phyloP scores from a whole-genome alignment of 2,113 vertebrate genomes.

The Ochotona princeps region DNA sequence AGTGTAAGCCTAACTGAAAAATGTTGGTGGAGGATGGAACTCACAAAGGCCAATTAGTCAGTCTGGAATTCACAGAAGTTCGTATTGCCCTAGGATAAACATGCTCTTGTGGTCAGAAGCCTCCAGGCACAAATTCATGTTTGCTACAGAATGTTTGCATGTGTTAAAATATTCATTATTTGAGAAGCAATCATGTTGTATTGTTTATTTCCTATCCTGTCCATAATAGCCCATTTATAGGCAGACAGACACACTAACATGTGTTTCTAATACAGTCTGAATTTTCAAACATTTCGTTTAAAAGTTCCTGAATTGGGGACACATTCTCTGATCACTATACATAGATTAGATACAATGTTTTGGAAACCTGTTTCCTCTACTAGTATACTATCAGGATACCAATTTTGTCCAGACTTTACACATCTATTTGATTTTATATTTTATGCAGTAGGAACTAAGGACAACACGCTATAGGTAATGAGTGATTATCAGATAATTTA shows the following conservation, averaged over 20 bases:
- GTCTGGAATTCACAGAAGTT: not conserved
- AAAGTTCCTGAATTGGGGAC: not conserved
- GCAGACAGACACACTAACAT: not conserved
- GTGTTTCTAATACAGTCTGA: not conserved
- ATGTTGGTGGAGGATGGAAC: not conserved
- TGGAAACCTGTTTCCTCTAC: not conserved
- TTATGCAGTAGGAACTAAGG: not conserved
- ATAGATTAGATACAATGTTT: not conserved
- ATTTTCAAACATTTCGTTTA: not conserved
- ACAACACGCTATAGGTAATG: not conserved
- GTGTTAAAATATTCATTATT: not conserved
- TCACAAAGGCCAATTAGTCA: conserved; percentile 18
- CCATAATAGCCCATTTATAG: not conserved
- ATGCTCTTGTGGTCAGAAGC: not conserved
- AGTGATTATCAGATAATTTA: not conserved
- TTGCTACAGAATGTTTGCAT: not conserved
- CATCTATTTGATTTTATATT: not conserved
- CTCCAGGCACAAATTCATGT: not conserved
- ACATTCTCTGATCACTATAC: not conserved
- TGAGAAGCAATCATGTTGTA: not conserved
- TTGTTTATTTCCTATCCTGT: not conserved
- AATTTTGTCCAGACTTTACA: not conserved
- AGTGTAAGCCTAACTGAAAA: not conserved
- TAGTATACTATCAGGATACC: not conserved
- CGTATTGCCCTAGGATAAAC: not conserved